Conservation (phyloP, 2,113 vertebrate genomes). For the Aythya baeri region DNA sequence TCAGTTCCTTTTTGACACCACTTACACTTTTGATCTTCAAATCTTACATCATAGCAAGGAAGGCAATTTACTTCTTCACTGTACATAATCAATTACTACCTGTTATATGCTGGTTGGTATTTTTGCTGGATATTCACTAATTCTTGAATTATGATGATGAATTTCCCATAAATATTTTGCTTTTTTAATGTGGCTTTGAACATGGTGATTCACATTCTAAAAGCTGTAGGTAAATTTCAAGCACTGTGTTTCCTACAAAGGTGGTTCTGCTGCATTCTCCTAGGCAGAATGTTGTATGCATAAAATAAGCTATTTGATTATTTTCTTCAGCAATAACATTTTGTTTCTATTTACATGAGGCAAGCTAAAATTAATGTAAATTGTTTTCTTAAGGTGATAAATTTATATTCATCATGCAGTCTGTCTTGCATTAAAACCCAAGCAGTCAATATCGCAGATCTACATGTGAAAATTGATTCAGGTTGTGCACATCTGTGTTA, state of each 20-base stretch:
- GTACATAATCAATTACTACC: background rate
- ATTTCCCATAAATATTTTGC: background rate
- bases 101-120: background rate
- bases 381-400: background rate
- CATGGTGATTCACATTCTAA: background rate
- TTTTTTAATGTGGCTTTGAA: background rate
- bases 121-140: background rate
- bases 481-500: background rate
- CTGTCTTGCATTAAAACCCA: background rate
- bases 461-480: background rate
- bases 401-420: background rate
- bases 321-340: background rate
- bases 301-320: background rate
- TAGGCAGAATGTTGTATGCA: background rate
- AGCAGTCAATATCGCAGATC: background rate
- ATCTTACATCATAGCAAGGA: background rate
- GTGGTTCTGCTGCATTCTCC: background rate
- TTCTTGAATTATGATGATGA: background rate
- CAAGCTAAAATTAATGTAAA: background rate
- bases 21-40: background rate
- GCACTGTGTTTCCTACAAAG: background rate
- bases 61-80: background rate
- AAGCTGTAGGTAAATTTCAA: background rate
- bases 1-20: background rate
- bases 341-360: background rate